Evolutionary conservation across 2,113 vertebrate genomes (phyloP).

Genomic region (Ellobius talpinus): DNA sequence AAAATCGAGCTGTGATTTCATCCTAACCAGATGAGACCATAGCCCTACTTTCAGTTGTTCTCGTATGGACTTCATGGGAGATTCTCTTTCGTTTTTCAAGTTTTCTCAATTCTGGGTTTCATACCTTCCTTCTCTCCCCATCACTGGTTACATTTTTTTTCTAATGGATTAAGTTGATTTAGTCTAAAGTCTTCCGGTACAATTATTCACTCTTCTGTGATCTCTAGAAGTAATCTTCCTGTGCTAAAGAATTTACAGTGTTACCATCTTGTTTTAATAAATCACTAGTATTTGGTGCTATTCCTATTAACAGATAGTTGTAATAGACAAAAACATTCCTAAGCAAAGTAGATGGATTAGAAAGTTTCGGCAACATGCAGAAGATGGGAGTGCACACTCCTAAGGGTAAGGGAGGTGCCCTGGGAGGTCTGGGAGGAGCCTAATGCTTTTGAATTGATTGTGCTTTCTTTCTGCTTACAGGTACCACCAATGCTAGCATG

Average conservation of each 20-base stretch:
- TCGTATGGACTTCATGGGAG: neutral
- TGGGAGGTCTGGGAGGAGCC: neutral
- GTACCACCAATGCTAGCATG: neutral
- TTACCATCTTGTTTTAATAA: constrained; percentile 25
- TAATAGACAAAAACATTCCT: constrained; percentile 16
- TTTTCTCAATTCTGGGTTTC: neutral
- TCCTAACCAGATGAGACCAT: neutral
- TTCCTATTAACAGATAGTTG: neutral
- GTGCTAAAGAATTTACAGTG: neutral
- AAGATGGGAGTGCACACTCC: neutral
- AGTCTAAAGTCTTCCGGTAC: constrained; percentile 25
- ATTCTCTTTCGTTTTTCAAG: neutral
- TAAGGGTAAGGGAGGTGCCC: neutral
- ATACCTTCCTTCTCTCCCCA: neutral
- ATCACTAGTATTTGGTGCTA: neutral
- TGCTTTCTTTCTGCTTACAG: neutral
- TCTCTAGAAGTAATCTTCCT: neutral
- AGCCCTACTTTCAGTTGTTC: neutral
- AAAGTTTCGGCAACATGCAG: neutral
- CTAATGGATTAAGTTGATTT: neutral
- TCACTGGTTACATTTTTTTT: neutral
- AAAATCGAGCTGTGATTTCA: neutral
- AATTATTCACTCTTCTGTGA: neutral
- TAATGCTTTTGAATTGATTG: neutral
- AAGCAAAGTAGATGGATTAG: constrained; percentile 13